These are phyloP conservation scores for Cynopterus sphinx DNA, from an alignment of 2,797 vertebrate species.

Conservation along the genomic window DNA sequence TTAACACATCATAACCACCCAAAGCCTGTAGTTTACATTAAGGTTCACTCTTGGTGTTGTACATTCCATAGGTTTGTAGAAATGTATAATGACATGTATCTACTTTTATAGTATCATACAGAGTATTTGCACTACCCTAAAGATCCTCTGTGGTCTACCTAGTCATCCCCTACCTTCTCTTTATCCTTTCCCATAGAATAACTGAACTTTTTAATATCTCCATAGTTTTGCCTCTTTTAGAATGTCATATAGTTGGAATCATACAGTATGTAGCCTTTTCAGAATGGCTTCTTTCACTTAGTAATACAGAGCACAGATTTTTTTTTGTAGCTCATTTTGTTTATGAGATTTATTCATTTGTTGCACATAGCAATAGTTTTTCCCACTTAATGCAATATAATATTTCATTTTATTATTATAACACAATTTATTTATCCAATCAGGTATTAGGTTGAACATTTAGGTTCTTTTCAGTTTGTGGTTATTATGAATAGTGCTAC, in stretches of 20 bases:
- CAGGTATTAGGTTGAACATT: background rate
- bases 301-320: background rate
- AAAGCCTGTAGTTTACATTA: background rate
- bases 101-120: background rate
- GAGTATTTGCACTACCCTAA: background rate
- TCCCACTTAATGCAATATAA: background rate
- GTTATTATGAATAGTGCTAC: background rate
- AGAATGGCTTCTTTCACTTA: background rate
- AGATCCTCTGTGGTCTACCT: background rate
- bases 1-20: background rate
- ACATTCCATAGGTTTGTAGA: background rate
- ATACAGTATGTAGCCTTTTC: background rate
- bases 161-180: too few relatives aligned
- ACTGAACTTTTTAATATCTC: background rate
- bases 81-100: background rate
- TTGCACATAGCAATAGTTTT: background rate
- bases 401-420: constrained; percentile 10
- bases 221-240: background rate
- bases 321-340: background rate
- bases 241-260: background rate
- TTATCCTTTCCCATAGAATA: background rate
- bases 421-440: background rate
- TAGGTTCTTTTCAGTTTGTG: background rate
- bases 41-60: background rate
- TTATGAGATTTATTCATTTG: background rate